A percentile compares a stretch with the other conserved stretches of the same genome.
These are phyloP conservation scores for Formica selysi DNA, from an alignment of 1,140 invertebrate genomes.

Conservation along the genomic window DNA sequence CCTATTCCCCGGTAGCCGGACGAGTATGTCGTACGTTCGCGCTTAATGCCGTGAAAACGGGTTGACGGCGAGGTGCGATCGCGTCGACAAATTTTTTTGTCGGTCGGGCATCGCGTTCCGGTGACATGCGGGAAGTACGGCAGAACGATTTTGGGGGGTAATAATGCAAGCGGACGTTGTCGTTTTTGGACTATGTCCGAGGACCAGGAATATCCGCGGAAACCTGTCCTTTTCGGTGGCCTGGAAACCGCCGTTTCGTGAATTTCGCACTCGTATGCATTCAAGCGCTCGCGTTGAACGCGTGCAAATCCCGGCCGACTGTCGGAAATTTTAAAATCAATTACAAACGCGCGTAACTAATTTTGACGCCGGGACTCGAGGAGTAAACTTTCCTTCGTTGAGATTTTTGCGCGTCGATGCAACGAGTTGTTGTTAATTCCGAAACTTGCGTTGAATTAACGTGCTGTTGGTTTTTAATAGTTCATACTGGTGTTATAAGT, in stretches of 20 bases:
- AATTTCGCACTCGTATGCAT: background rate
- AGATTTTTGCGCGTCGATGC: conserved; percentile 22
- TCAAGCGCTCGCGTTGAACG: background rate
- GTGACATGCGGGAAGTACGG: conserved; percentile 28
- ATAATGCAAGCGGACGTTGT: conserved; percentile 56
- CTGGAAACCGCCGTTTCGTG: conserved; percentile 14
- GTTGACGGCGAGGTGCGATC: conserved; percentile 50
- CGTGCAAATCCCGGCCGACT: background rate
- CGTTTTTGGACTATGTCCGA: conserved; percentile 24
- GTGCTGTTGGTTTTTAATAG: conserved; percentile 43
- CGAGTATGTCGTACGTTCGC: conserved; percentile 47
- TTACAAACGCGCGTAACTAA: conserved; percentile 52
- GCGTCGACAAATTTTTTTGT: conserved; percentile 45
- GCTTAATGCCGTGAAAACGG: conserved; percentile 54
- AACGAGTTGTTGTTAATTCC: conserved; percentile 45
- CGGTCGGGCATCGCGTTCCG: conserved; percentile 20
- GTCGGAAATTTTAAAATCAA: conserved; percentile 52
- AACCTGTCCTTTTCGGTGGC: conserved; percentile 14
- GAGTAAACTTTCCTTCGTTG: background rate
- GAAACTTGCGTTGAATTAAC: conserved; percentile 41
- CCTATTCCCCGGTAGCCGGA: background rate
- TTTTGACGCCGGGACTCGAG: background rate
- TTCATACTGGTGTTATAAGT: conserved; percentile 18
- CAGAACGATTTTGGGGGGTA: conserved; percentile 24
- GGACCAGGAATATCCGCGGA: conserved; percentile 10